phyloP scores from a whole-genome alignment of 1,140 invertebrate species.

The Belonocnema kinseyi region DNA sequence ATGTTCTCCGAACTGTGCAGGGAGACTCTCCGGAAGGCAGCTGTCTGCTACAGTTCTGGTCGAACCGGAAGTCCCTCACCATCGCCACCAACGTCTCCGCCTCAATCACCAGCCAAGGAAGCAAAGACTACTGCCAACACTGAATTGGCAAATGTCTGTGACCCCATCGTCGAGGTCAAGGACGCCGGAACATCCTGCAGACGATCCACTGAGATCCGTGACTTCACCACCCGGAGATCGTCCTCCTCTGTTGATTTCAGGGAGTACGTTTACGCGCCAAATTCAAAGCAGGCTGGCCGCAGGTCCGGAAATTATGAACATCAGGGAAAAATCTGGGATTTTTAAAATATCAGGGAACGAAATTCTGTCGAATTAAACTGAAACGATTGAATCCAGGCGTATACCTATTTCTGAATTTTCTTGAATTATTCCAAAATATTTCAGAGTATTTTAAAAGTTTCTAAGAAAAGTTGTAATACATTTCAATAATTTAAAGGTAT shows the following conservation, averaged over 20 bases:
- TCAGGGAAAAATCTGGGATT: too few species aligned
- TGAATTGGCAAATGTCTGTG: slow-evolving; percentile 61
- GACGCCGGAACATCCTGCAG: slow-evolving; percentile 41
- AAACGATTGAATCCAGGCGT: too few species aligned
- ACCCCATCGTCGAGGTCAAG: slow-evolving; percentile 43
- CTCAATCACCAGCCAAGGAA: slow-evolving; percentile 71
- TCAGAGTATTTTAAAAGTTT: too few species aligned
- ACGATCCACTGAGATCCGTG: slow-evolving; percentile 42
- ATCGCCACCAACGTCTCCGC: slow-evolving; percentile 72
- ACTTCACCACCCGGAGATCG: slow-evolving; percentile 31
- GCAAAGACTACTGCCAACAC: slow-evolving; percentile 63
- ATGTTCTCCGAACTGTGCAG: slow-evolving; percentile 81
- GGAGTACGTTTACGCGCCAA: slow-evolving; percentile 62
- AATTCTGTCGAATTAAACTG: too few species aligned
- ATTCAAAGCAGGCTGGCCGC: not conserved
- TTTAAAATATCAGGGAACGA: too few species aligned
- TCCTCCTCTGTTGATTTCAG: slow-evolving; percentile 49
- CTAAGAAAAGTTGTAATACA: too few species aligned
- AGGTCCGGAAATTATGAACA: too few species aligned
- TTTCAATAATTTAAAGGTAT: too few species aligned
- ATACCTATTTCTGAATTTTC: too few species aligned
- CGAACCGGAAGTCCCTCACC: slow-evolving; percentile 70
- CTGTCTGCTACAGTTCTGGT: slow-evolving; percentile 74
- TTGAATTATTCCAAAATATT: too few species aligned
- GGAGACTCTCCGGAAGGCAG: slow-evolving; percentile 78